Percentiles rank a stretch among this genome's conserved stretches.
phyloP scores from a whole-genome alignment of 2,888 invertebrate species.

The Caenorhabditis imperialis region DNA sequence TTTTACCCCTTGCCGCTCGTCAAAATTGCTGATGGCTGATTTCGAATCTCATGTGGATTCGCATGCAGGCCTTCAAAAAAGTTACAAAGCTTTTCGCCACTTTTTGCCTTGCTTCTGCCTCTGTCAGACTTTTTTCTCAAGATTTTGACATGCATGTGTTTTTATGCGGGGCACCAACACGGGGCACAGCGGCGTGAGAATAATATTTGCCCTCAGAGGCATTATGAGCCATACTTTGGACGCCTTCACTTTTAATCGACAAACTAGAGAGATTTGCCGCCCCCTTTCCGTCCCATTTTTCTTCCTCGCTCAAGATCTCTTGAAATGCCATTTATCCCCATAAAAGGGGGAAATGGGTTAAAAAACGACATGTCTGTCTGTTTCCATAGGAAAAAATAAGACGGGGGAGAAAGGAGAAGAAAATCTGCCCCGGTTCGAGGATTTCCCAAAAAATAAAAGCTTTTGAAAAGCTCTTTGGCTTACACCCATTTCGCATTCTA shows the following conservation, averaged over 20 bases:
- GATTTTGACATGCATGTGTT: slow-evolving; percentile 2
- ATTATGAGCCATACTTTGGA: slow-evolving; percentile 25
- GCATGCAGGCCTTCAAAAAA: slow-evolving; percentile 15
- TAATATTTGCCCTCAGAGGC: slow-evolving; percentile 35
- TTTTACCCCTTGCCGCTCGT: too few species aligned
- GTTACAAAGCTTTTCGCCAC: slow-evolving; percentile 49
- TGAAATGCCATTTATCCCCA: slow-evolving; percentile 17
- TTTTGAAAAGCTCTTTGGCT: too few species aligned
- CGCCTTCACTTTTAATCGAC: slow-evolving; percentile 30
- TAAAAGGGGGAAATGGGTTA: slow-evolving; percentile 5
- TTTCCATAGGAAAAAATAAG: slow-evolving; percentile 33
- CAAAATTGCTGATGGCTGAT: slow-evolving; percentile 34
- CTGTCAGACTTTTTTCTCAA: slow-evolving; percentile 29
- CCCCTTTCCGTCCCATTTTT: slow-evolving; percentile 6
- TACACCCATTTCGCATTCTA: too few species aligned
- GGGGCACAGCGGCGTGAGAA: too few species aligned
- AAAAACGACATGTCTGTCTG: slow-evolving; percentile 14
- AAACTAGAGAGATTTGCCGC: slow-evolving; percentile 22
- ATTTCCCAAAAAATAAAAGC: slow-evolving; percentile 6
- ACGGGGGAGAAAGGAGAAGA: not conserved
- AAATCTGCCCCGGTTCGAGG: slow-evolving; percentile 8
- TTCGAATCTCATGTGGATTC: slow-evolving; percentile 9
- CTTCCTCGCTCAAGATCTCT: slow-evolving; percentile 5
- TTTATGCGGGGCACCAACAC: not conserved
- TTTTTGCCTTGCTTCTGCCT: slow-evolving; percentile 32